These are phyloP conservation scores for Diabrotica virgifera DNA, from an alignment of 1,140 invertebrate species.

Conservation along the genomic window DNA sequence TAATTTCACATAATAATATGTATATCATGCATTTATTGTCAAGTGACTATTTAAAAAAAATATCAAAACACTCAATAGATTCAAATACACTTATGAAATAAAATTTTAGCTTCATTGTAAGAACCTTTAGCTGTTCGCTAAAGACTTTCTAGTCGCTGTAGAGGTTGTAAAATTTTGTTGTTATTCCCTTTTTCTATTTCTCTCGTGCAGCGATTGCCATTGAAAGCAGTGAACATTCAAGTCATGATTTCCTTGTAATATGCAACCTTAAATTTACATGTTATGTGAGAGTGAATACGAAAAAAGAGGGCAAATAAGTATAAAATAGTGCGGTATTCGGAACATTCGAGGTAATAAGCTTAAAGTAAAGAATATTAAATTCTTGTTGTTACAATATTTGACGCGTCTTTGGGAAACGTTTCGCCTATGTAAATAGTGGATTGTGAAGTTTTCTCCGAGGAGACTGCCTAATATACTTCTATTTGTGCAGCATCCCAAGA, in stretches of 20 bases:
- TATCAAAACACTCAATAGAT: too few relatives aligned
- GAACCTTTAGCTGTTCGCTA: too few relatives aligned
- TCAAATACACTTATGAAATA: too few relatives aligned
- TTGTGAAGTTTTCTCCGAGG: background rate
- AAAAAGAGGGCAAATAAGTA: conserved; percentile 10
- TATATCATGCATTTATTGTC: too few relatives aligned
- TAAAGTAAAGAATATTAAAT: conserved; percentile 15
- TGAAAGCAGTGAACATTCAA: background rate
- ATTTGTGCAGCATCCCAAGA: background rate
- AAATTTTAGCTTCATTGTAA: too few relatives aligned
- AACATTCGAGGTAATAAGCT: conserved; percentile 17
- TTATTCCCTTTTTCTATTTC: background rate
- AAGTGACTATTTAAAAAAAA: too few relatives aligned
- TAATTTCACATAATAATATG: too few relatives aligned
- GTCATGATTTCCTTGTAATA: background rate
- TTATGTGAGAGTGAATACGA: conserved; percentile 13
- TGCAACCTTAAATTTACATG: conserved; percentile 14
- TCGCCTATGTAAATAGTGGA: background rate
- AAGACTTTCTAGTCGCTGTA: too few relatives aligned
- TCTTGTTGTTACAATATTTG: conserved; percentile 14
- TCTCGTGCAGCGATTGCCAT: background rate
- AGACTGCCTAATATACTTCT: background rate
- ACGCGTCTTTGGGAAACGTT: conserved; percentile 8
- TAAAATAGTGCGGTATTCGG: conserved; percentile 15
- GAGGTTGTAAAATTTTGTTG: too few relatives aligned